Percentiles rank a stretch among this genome's conserved stretches.
These are phyloP conservation scores for Harpagifer antarcticus DNA, from an alignment of 2,797 vertebrate species.

Conservation along the genomic window DNA sequence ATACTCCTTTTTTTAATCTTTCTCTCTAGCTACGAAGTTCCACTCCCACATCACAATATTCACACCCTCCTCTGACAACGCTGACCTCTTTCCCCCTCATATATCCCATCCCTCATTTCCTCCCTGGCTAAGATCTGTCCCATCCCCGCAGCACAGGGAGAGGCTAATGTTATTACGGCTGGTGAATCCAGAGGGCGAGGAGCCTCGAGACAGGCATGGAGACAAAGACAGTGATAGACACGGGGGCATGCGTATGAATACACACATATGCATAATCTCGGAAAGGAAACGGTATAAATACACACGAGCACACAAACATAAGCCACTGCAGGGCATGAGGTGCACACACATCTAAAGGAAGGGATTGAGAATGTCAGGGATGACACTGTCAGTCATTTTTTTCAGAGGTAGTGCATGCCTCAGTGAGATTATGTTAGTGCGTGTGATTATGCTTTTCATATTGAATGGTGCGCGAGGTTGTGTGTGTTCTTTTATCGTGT, in stretches of 20 bases:
- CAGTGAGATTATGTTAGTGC: slow-evolving; percentile 29
- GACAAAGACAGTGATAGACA: slow-evolving; percentile 75
- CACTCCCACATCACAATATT: slow-evolving; percentile 72
- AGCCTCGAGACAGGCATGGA: slow-evolving; percentile 60
- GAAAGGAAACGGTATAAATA: slow-evolving; percentile 55
- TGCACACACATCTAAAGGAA: slow-evolving; percentile 49
- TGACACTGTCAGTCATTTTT: slow-evolving; percentile 53
- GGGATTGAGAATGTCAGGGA: slow-evolving; percentile 40
- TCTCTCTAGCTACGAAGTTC: slow-evolving; percentile 44
- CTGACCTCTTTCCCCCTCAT: slow-evolving; percentile 75
- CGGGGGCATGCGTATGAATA: slow-evolving; percentile 76
- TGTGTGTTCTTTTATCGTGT: slow-evolving; percentile 16
- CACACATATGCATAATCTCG: slow-evolving; percentile 80
- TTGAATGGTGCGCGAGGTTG: not conserved
- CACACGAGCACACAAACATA: slow-evolving; percentile 45
- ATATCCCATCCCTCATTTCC: slow-evolving; percentile 72
- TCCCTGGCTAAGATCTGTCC: slow-evolving; percentile 61
- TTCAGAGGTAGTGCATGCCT: slow-evolving; percentile 23
- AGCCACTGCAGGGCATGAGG: slow-evolving; percentile 33
- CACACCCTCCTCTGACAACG: slow-evolving; percentile 68
- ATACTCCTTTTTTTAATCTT: slow-evolving; percentile 58
- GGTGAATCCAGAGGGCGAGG: slow-evolving; percentile 55
- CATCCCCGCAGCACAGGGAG: slow-evolving; percentile 46
- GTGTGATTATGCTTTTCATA: slow-evolving; percentile 25
- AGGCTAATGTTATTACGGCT: slow-evolving; percentile 70